Percentiles rank a stretch among this genome's conserved stretches.
Conservation (phyloP, 2,113 vertebrate species). For the Brienomyrus brachyistius region DNA sequence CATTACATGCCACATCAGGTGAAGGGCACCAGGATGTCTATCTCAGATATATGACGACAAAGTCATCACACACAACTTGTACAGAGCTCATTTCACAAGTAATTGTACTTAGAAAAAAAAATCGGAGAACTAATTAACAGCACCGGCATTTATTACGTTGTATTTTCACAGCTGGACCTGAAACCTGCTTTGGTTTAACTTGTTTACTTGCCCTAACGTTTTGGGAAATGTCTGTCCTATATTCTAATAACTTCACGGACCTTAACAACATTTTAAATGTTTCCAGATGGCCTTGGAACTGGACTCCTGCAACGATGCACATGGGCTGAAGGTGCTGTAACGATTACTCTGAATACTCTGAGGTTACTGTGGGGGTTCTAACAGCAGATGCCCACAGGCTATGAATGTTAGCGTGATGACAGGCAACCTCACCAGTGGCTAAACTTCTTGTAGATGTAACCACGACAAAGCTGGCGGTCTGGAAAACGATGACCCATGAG, state of each 20-base stretch:
- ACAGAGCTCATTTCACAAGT: neutral
- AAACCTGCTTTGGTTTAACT: neutral
- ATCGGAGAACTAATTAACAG: neutral
- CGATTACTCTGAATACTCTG: neutral
- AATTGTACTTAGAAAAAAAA: conserved; percentile 1
- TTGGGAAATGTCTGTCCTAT: conserved; percentile 5
- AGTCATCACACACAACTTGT: neutral
- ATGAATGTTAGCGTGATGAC: neutral
- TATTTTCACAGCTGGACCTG: neutral
- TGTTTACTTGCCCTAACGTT: conserved; percentile 7
- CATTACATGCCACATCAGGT: neutral
- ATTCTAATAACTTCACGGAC: neutral
- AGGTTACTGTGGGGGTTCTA: neutral
- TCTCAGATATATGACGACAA: neutral
- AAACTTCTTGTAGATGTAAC: neutral
- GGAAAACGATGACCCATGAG: neutral
- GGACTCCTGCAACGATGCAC: neutral
- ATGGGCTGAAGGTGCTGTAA: neutral
- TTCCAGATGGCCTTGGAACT: neutral
- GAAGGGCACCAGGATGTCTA: neutral
- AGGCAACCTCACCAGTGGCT: neutral
- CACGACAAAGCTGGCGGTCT: neutral
- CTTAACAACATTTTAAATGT: conserved; percentile 2
- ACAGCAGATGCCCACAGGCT: neutral
- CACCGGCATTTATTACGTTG: neutral